A percentile compares a stretch with the other conserved stretches of the same genome.
These are phyloP conservation scores for Seladonia tumulorum DNA, from an alignment of 2,888 invertebrate species.

Conservation along the genomic window DNA sequence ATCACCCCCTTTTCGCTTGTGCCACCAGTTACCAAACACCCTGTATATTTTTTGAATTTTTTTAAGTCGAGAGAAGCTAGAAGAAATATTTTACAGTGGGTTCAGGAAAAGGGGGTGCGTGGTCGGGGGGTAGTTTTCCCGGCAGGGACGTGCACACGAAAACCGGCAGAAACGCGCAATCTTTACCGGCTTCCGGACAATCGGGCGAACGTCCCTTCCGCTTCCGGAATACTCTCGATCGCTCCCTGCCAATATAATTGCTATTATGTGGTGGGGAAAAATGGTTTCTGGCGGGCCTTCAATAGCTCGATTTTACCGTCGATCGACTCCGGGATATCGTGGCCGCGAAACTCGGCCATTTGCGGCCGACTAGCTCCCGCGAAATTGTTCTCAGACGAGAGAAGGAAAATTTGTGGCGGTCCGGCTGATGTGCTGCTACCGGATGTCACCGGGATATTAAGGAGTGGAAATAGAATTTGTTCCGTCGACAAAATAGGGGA, in stretches of 20 bases:
- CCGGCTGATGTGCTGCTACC: background rate
- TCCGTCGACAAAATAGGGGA: background rate
- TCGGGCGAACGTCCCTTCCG: slow-evolving; percentile 70
- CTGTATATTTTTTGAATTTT: too few species aligned
- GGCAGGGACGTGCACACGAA: slow-evolving; percentile 30
- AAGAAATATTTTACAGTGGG: background rate
- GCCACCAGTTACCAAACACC: too few species aligned
- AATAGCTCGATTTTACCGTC: slow-evolving; percentile 58
- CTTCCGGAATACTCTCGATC: slow-evolving; percentile 65
- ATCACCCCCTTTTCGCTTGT: too few species aligned
- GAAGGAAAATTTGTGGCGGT: slow-evolving; percentile 25
- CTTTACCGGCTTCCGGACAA: slow-evolving; percentile 73
- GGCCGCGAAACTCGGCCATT: slow-evolving; percentile 33
- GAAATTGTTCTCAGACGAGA: slow-evolving; percentile 20
- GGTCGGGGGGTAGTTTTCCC: slow-evolving; percentile 18
- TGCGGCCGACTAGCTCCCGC: slow-evolving; percentile 12
- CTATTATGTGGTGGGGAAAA: slow-evolving; percentile 60
- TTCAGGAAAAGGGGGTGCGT: background rate
- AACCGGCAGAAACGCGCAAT: slow-evolving; percentile 65
- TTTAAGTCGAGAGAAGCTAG: too few species aligned
- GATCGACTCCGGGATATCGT: slow-evolving; percentile 42
- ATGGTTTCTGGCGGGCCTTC: slow-evolving; percentile 27
- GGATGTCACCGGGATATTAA: background rate
- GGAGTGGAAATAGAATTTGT: slow-evolving; percentile 19
- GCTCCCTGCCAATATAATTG: slow-evolving; percentile 65